Evolutionary conservation across 2,888 invertebrate genomes (phyloP), one percentile per base, ranked within the genome.

Genomic region (Ophioninae sp.): DNA sequence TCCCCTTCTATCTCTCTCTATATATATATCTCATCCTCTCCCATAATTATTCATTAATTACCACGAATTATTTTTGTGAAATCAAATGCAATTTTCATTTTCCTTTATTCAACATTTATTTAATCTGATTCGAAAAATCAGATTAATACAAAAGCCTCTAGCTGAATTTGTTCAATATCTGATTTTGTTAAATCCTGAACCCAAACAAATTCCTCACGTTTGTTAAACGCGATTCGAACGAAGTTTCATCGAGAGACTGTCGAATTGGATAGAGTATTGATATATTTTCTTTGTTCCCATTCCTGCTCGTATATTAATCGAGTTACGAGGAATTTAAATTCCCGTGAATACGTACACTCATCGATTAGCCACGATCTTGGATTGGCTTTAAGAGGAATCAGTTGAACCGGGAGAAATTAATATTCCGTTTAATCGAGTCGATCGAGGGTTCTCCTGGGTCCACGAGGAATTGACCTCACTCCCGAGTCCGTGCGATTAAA

Each of bases 361-460:
- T 59, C 69, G 77, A 77, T 69, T 77, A 44, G 39, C 76, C 76
- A 59, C 69, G 77, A 69, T 77, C 68, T 77, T 77, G 61, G 56
- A 30, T 69, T 69, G 61, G 37, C 51, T 69, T 69, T 77, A 77
- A 73, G 79, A 51, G 22, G 67, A 80, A 67, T 80, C 73, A 61
- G 64, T 20, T 61, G 65, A 72, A 72, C 64, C 39, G 72, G 63
- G 58, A 79, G 73, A 67, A 65, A 72, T 79, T 72, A 79, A 79
- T 79, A 72, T 77, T 77, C 77, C 22, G 56, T 79, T 79, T 79
- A 72, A 79, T 79, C 72, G 71, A 65, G 64, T 72, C 72, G 65
- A 72, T 79, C 79, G 64, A 64, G 58, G 22, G 41, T 63, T 58
- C 30, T 30, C 58, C 58, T 58, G 41, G 20, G 20, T 39, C 44